Percentiles rank a stretch among this genome's conserved stretches.
These are phyloP conservation scores for Chrysemys picta DNA, from an alignment of 2,113 vertebrate genomes.

Conservation along the genomic window DNA sequence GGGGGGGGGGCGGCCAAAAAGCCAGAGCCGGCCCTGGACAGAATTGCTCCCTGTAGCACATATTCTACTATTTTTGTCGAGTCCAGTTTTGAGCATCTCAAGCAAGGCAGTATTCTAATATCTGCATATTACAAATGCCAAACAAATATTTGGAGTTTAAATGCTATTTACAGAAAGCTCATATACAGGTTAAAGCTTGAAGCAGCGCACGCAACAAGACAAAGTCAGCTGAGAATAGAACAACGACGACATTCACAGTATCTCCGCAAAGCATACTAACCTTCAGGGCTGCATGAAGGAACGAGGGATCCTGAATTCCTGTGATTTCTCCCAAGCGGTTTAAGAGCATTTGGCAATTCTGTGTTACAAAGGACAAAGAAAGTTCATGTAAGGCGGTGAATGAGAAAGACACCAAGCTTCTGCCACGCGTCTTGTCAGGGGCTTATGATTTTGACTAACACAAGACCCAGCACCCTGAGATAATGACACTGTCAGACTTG, in stretches of 20 bases:
- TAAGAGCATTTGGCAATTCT: slow-evolving; percentile 88
- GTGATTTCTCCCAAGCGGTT: slow-evolving; percentile 96
- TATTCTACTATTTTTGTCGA: accelerated
- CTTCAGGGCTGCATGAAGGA: slow-evolving; percentile 89
- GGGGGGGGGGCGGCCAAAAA: no score
- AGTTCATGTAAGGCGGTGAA: neutral
- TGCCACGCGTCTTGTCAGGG: no score
- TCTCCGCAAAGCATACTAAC: slow-evolving; percentile 74
- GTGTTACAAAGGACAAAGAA: neutral
- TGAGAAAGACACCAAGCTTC: neutral
- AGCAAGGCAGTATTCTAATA: neutral
- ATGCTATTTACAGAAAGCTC: accelerated
- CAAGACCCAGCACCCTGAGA: neutral
- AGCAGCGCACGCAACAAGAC: no score
- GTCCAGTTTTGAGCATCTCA: accelerated
- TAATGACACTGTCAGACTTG: accelerated
- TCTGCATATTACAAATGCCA: neutral
- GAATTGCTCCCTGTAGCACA: accelerated
- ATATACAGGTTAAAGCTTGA: neutral
- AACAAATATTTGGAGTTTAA: accelerated
- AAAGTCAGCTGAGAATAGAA: neutral
- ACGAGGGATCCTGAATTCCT: slow-evolving; percentile 88
- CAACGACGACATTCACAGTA: accelerated
- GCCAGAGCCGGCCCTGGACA: no score
- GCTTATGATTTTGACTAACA: accelerated